These are phyloP conservation scores for Daubentonia madagascariensis DNA, from an alignment of 2,113 vertebrate species.

Conservation along the genomic window DNA sequence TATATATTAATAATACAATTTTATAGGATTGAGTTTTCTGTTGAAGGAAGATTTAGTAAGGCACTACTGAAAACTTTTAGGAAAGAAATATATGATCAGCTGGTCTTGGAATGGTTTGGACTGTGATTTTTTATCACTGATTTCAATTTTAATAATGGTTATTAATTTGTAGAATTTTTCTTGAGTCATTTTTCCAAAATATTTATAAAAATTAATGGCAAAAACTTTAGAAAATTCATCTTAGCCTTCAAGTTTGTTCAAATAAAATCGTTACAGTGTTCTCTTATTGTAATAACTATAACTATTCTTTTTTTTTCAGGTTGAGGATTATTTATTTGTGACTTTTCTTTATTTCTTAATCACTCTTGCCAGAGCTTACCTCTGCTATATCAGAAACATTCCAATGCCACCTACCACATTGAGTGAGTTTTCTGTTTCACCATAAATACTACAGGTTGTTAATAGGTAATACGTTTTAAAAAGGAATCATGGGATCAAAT, in stretches of 20 bases:
- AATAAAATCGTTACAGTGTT: background rate
- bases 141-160: background rate
- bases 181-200: background rate
- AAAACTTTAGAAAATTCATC: background rate
- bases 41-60: background rate
- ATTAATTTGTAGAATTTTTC: background rate
- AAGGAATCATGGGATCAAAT: background rate
- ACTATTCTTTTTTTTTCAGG: background rate
- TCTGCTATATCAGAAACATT: background rate
- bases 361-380: background rate
- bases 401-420: background rate
- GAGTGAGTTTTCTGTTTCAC: background rate
- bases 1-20: background rate
- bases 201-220: background rate
- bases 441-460: background rate
- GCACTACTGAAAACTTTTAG: background rate
- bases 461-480: background rate
- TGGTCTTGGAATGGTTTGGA: background rate
- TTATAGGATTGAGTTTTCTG: background rate
- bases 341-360: background rate
- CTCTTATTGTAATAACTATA: background rate
- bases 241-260: background rate
- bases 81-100: background rate
- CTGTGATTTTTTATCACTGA: background rate
- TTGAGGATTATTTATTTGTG: background rate